Conservation (phyloP, 2,113 vertebrate genomes). For the Muntiacus reevesi region DNA sequence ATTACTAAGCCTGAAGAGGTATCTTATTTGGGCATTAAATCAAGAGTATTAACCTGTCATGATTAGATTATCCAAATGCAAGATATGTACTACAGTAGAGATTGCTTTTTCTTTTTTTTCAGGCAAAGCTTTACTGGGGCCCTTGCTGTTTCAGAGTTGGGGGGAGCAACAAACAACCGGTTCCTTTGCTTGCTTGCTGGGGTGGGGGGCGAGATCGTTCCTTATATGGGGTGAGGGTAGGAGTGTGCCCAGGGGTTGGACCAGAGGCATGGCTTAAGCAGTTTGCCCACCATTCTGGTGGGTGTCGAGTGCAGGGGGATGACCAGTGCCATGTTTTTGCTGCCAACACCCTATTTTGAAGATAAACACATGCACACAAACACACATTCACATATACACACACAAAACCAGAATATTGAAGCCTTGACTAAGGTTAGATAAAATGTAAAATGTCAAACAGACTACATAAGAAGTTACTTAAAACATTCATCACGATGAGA, state of each 20-base stretch:
- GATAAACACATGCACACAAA: background rate
- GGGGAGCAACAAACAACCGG: background rate
- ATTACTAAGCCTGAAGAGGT: constrained; percentile 50
- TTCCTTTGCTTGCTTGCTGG: background rate
- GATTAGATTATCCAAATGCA: constrained; percentile 49
- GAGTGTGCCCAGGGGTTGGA: background rate
- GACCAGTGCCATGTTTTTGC: background rate
- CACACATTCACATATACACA: background rate
- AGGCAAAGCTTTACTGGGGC: background rate
- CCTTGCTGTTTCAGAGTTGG: background rate
- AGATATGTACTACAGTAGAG: background rate
- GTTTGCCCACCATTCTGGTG: background rate
- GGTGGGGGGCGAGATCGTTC: background rate
- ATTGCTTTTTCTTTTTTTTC: background rate
- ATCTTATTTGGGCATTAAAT: constrained; percentile 43
- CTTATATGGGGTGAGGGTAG: background rate
- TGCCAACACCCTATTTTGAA: background rate
- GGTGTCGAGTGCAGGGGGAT: background rate
- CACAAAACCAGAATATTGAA: background rate
- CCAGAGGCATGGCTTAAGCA: background rate
- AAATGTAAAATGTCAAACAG: constrained; percentile 17
- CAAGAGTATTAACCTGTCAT: constrained; percentile 59
- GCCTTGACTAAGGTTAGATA: background rate
- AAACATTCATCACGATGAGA: background rate
- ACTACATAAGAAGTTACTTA: background rate